Conservation (phyloP, 1,140 invertebrate genomes). For the Sitophilus oryzae region DNA sequence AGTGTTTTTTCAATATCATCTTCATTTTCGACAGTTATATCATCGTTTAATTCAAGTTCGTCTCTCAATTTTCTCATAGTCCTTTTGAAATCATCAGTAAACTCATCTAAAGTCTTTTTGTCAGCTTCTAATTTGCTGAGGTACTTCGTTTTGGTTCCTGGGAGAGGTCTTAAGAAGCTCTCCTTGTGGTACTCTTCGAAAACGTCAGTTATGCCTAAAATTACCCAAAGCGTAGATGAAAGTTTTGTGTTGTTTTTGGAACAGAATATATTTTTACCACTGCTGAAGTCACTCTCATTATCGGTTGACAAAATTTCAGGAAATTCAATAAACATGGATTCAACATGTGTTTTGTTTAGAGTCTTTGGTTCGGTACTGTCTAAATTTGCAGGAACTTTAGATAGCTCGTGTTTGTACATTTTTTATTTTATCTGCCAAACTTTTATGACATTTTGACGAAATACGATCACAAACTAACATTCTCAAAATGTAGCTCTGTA, state of each 20-base stretch:
- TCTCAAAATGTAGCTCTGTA: no score
- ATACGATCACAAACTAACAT: no score
- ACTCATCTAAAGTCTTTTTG: constrained; percentile 24
- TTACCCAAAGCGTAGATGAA: no score
- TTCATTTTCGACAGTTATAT: constrained; percentile 5
- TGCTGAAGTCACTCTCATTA: constrained; percentile 22
- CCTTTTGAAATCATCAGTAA: constrained; percentile 33
- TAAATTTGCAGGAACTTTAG: constrained; percentile 1
- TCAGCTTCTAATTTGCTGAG: constrained; percentile 31
- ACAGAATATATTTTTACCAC: constrained; percentile 5
- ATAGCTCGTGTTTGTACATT: constrained; percentile 1
- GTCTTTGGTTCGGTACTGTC: background rate
- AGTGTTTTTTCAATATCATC: constrained; percentile 2
- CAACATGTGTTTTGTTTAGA: constrained; percentile 9
- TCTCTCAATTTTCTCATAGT: constrained; percentile 23
- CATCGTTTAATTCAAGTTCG: background rate
- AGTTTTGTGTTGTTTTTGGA: background rate
- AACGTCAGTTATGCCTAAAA: constrained; percentile 24
- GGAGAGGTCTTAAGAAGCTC: constrained; percentile 22
- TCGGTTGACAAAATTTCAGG: no score
- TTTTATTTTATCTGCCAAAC: no score
- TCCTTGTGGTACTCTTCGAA: constrained; percentile 32
- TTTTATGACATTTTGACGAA: no score
- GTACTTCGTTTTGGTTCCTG: constrained; percentile 19
- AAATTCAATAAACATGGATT: constrained; percentile 22